These are phyloP conservation scores for Apoda limacodes DNA, from an alignment of 2,888 invertebrate genomes.

Conservation along the genomic window DNA sequence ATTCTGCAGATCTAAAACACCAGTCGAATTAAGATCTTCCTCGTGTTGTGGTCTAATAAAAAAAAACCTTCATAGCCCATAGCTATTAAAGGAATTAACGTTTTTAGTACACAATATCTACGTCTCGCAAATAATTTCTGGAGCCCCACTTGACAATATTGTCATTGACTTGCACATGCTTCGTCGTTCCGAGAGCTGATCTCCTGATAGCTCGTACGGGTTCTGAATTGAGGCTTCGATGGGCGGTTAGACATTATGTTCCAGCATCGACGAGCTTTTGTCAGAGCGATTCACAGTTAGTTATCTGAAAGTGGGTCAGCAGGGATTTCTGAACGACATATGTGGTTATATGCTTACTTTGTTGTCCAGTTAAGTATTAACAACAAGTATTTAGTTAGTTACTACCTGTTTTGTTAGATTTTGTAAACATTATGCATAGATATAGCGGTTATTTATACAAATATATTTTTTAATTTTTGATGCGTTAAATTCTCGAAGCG, in stretches of 20 bases:
- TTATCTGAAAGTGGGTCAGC: conserved; percentile 56
- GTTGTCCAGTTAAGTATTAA: conserved; percentile 2
- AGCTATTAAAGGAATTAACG: conserved; percentile 6
- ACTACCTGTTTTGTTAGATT: too few species aligned
- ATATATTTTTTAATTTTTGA: too few species aligned
- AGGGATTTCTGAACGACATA: conserved; percentile 42
- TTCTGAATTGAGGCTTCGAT: conserved; percentile 49
- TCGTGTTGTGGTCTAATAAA: too few species aligned
- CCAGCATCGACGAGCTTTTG: conserved; percentile 58
- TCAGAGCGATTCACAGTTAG: conserved; percentile 54
- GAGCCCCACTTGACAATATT: conserved; percentile 2
- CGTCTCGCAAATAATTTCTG: conserved; percentile 3
- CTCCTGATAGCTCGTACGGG: conserved; percentile 48
- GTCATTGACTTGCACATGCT: conserved; percentile 15
- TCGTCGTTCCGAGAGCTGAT: conserved; percentile 28
- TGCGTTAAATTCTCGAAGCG: too few species aligned
- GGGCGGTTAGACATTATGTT: conserved; percentile 48
- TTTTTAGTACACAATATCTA: conserved; percentile 5
- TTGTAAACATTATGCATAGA: too few species aligned
- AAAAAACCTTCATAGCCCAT: too few species aligned
- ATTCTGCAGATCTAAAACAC: too few species aligned
- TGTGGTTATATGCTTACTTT: conserved; percentile 28
- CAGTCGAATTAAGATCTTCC: too few species aligned
- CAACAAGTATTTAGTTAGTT: too few species aligned
- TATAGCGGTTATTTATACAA: too few species aligned